A percentile compares a stretch with the other conserved stretches of the same genome.
Evolutionary conservation across 2,113 vertebrate species (phyloP).

Genomic region (human): DNA sequence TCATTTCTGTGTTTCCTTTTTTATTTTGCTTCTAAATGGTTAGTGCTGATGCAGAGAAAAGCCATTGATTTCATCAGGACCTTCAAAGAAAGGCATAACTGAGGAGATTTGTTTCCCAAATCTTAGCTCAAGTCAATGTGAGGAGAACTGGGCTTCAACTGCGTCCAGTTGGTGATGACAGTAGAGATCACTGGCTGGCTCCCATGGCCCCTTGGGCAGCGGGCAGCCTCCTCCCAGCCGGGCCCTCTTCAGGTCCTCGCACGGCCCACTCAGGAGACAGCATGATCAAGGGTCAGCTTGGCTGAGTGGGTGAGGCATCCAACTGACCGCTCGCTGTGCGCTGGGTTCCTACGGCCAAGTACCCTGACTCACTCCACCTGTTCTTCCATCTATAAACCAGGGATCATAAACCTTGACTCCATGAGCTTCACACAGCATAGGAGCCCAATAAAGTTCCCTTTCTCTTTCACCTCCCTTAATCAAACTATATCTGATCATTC

Average conservation of each 20-base stretch:
- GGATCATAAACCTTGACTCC: neutral
- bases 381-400: neutral
- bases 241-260: too few species aligned
- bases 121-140: neutral
- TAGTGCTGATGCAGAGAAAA: neutral
- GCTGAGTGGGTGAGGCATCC: too few species aligned
- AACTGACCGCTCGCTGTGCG: neutral
- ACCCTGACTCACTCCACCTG: neutral
- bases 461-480: neutral
- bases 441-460: neutral
- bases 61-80: neutral
- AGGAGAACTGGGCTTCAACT: neutral
- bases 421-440: rapidly evolving
- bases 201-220: neutral
- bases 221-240: too few species aligned
- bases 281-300: neutral
- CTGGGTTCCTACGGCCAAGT: neutral
- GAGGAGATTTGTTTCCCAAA: neutral
- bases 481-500: neutral
- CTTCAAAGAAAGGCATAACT: neutral
- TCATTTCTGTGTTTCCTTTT: neutral
- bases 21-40: neutral
- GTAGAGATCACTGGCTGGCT: rapidly evolving
- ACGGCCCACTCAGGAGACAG: too few species aligned
- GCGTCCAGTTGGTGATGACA: too few species aligned